These are phyloP conservation scores for Nasua narica DNA, from an alignment of 2,797 vertebrate genomes.

Conservation along the genomic window DNA sequence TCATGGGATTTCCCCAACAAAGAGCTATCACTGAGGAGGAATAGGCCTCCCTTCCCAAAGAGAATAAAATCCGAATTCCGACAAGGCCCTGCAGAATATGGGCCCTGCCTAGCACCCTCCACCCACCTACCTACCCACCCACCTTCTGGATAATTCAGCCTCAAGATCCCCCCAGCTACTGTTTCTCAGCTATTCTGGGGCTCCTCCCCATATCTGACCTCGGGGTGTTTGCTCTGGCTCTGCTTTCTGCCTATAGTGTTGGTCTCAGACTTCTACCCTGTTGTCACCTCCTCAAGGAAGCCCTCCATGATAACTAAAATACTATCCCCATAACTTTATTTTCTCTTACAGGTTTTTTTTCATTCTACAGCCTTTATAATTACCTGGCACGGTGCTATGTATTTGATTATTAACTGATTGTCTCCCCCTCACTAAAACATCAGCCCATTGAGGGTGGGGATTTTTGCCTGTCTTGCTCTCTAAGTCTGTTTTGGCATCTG, in stretches of 20 bases:
- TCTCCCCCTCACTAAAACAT: neutral
- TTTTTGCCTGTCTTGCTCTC: neutral
- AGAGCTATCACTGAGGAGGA: neutral
- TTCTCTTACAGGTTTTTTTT: fast-evolving
- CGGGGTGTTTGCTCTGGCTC: neutral
- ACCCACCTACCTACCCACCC: too few relatives aligned
- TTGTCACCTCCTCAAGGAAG: neutral
- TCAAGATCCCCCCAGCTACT: neutral
- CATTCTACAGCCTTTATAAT: neutral
- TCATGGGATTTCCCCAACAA: fast-evolving
- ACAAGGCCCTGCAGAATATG: fast-evolving
- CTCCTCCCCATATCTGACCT: neutral
- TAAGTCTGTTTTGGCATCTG: neutral
- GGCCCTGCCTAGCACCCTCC: too few relatives aligned
- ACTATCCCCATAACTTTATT: neutral
- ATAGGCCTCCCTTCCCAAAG: neutral
- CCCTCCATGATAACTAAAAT: neutral
- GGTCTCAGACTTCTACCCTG: neutral
- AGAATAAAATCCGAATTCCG: neutral
- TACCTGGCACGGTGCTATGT: fast-evolving
- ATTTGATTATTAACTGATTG: neutral
- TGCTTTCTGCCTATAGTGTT: neutral
- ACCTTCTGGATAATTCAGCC: neutral
- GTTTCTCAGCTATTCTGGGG: neutral
- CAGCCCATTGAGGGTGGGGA: neutral